phyloP scores from a whole-genome alignment of 2,888 invertebrate genomes.

The Dichetophora obliterata region DNA sequence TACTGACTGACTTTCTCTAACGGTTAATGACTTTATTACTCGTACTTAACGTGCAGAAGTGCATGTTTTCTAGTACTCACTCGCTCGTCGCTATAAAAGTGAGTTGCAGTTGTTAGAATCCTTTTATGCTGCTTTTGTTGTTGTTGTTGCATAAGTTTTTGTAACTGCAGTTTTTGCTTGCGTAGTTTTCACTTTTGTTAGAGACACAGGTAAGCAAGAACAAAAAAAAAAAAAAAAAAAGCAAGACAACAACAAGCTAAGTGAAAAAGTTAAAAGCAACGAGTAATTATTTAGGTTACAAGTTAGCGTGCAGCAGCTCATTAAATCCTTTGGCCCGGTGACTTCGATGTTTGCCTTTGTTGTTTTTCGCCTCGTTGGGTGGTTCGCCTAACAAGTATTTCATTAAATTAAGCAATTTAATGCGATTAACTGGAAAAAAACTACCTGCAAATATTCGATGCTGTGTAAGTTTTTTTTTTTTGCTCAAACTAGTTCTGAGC shows the following conservation, averaged over 20 bases:
- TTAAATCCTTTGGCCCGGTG: conserved; percentile 10
- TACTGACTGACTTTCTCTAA: not conserved
- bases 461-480: too few species aligned
- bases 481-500: too few species aligned
- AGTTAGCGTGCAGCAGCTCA: conserved; percentile 23
- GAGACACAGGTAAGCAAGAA: not conserved
- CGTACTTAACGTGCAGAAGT: not conserved
- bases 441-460: too few species aligned
- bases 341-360: not conserved
- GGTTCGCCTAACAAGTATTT: not conserved
- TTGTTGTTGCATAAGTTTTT: not conserved
- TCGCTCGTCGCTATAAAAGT: not conserved
- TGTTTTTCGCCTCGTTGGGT: not conserved
- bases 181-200: conserved; percentile 15
- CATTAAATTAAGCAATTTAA: conserved; percentile 16
- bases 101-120: not conserved
- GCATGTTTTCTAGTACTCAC: not conserved
- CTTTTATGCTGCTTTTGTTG: not conserved
- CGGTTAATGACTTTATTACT: conserved; percentile 9
- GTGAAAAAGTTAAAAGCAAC: conserved; percentile 23
- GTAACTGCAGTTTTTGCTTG: not conserved
- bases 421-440: conserved; percentile 1
- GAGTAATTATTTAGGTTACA: conserved; percentile 25
- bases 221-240: not conserved
- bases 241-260: not conserved